These are phyloP conservation scores for Hyalella azteca DNA, from an alignment of 2,888 invertebrate genomes.

Conservation along the genomic window DNA sequence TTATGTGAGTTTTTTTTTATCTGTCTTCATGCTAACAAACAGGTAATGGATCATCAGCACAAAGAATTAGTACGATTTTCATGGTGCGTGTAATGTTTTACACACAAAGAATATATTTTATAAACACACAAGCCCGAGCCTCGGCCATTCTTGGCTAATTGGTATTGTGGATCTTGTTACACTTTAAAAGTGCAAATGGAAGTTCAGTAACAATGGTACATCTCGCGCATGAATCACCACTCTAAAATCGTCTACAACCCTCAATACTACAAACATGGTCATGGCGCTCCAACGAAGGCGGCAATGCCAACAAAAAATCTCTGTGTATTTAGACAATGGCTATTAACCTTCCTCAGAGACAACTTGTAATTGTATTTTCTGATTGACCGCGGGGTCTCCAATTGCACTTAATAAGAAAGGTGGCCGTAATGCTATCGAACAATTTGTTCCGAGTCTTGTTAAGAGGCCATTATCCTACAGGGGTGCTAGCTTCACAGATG, in stretches of 20 bases:
- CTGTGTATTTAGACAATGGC: constrained; percentile 8
- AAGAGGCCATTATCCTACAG: constrained; percentile 16
- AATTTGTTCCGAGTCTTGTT: constrained; percentile 30
- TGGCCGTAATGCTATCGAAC: constrained; percentile 27
- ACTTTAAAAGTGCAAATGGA: constrained; percentile 36
- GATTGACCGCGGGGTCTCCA: constrained; percentile 18
- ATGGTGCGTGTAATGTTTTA: too few relatives aligned
- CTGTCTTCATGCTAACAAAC: constrained; percentile 24
- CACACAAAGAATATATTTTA: too few relatives aligned
- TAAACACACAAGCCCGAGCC: too few relatives aligned
- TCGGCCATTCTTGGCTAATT: constrained; percentile 29
- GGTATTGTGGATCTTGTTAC: constrained; percentile 37
- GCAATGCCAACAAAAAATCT: background rate
- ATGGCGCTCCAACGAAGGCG: background rate
- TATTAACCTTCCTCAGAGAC: constrained; percentile 27
- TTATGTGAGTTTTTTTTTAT: background rate
- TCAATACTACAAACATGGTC: constrained; percentile 16
- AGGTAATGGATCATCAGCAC: constrained; percentile 20
- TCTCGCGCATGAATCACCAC: constrained; percentile 24
- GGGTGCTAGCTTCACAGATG: constrained; percentile 15
- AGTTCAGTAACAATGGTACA: constrained; percentile 30
- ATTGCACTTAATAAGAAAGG: constrained; percentile 31
- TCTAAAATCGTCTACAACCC: constrained; percentile 17
- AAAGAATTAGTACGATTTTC: background rate
- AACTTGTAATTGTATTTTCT: constrained; percentile 21